Conservation (phyloP, 2,888 invertebrate genomes). For the Rhagonycha lutea region DNA sequence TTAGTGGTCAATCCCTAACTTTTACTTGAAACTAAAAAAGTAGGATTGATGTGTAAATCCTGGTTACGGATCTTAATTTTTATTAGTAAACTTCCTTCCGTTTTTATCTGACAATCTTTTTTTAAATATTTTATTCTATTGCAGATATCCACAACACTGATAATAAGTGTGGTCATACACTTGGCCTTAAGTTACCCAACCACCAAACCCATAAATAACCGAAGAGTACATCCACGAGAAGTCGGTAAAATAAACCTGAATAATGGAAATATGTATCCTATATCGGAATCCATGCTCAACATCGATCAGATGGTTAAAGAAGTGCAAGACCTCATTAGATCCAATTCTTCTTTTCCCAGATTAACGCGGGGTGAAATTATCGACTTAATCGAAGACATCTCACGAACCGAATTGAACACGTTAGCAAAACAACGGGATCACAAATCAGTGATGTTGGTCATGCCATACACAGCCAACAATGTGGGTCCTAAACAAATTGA, state of each 20-base stretch:
- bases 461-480: slow-evolving; percentile 66
- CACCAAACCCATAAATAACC: background rate
- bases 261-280: background rate
- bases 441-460: slow-evolving; percentile 66
- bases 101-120: background rate
- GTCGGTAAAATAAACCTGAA: background rate
- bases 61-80: background rate
- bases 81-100: background rate
- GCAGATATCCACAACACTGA: background rate
- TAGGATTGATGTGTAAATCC: background rate
- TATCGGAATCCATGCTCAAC: slow-evolving; percentile 6
- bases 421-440: slow-evolving; percentile 53
- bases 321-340: slow-evolving; percentile 66
- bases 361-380: slow-evolving; percentile 69
- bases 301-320: slow-evolving; percentile 68
- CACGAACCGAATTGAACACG: slow-evolving; percentile 56
- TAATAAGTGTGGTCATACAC: background rate
- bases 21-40: background rate
- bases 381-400: slow-evolving; percentile 68
- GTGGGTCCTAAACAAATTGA: slow-evolving; percentile 59
- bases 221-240: background rate
- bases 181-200: background rate
- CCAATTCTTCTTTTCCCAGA: slow-evolving; percentile 66
- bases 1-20: background rate
- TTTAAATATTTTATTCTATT: background rate